phyloP scores from a whole-genome alignment of 1,140 invertebrate genomes.

The Drosophila trapezifrons region DNA sequence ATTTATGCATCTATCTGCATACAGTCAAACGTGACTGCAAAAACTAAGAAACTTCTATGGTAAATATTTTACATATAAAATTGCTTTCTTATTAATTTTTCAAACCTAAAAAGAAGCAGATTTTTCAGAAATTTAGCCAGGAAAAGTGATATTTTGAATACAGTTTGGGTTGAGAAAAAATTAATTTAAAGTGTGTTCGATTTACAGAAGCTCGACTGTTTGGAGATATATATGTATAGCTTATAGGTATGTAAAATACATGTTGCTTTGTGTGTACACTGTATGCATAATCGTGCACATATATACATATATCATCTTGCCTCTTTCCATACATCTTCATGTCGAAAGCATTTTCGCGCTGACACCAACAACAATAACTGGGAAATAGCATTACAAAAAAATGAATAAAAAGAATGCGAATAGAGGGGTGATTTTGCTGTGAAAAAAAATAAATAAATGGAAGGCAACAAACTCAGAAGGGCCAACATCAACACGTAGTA shows the following conservation, averaged over 20 bases:
- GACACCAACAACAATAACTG: conserved; percentile 49
- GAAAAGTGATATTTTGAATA: no score
- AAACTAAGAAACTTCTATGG: neutral
- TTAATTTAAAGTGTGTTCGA: no score
- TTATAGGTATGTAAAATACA: conserved; percentile 19
- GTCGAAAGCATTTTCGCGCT: conserved; percentile 56
- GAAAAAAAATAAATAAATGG: neutral
- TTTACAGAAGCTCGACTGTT: conserved; percentile 6
- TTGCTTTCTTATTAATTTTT: neutral
- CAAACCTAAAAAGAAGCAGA: no score
- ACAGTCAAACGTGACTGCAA: conserved; percentile 11
- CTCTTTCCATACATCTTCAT: conserved; percentile 62
- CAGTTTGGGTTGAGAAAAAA: no score
- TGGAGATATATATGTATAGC: no score
- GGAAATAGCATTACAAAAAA: conserved; percentile 64
- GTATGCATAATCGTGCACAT: conserved; percentile 27
- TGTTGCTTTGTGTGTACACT: conserved; percentile 7
- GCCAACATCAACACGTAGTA: conserved; percentile 23
- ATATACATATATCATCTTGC: conserved; percentile 37
- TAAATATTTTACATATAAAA: neutral
- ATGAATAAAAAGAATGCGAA: neutral
- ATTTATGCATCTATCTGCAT: conserved; percentile 60
- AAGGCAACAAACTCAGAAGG: conserved; percentile 5
- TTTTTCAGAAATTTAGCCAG: neutral
- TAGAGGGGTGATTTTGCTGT: neutral